Evolutionary conservation across 1,140 invertebrate species (phyloP).

Genomic region (Drosophila orosa): DNA sequence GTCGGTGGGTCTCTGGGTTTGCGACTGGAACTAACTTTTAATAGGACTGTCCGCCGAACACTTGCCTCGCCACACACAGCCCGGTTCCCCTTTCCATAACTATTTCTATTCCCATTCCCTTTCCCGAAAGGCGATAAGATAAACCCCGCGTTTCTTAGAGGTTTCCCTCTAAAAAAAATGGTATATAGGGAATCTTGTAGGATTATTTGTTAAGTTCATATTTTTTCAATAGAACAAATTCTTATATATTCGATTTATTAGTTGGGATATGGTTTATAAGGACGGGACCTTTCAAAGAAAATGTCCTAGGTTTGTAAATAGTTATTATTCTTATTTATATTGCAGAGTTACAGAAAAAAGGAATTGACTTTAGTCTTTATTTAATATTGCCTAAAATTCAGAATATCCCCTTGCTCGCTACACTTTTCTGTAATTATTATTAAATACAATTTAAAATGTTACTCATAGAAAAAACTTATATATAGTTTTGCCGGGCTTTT

Average conservation of each 20-base stretch:
- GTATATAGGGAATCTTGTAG: background rate
- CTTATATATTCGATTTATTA: background rate
- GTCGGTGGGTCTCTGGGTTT: conserved; percentile 19
- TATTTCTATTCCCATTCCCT: conserved; percentile 2
- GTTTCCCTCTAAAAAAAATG: conserved; percentile 1
- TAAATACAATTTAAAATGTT: background rate
- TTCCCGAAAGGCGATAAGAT: conserved; percentile 31
- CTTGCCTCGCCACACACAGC: background rate
- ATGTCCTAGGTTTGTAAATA: background rate
- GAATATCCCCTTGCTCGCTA: background rate
- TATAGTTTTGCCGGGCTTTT: background rate
- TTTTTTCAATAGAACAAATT: background rate
- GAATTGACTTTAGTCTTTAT: background rate
- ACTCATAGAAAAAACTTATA: background rate
- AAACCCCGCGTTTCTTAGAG: conserved; percentile 17
- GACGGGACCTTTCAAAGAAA: background rate
- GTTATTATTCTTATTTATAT: background rate
- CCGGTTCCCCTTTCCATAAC: background rate
- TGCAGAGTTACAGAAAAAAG: background rate
- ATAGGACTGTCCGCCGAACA: conserved; percentile 10
- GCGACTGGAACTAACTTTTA: conserved; percentile 29
- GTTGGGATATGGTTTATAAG: background rate
- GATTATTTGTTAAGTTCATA: background rate
- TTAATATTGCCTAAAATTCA: background rate
- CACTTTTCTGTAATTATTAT: background rate